phyloP scores from a whole-genome alignment of 2,113 vertebrate species.

The Eublepharis macularius region DNA sequence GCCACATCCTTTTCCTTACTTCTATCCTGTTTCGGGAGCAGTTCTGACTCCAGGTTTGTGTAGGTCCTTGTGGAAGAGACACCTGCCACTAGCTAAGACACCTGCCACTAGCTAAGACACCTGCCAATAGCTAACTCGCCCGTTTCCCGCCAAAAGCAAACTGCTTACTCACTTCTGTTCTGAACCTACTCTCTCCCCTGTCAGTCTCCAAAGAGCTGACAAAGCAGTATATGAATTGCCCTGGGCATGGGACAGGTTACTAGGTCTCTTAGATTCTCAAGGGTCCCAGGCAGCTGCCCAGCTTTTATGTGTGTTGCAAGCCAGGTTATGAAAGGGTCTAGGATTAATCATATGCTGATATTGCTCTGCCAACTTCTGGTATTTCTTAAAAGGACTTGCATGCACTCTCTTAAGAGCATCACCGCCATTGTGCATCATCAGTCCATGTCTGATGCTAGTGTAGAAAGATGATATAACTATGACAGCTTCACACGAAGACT shows the following conservation, averaged over 20 bases:
- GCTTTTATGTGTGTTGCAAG: background rate
- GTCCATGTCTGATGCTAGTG: background rate
- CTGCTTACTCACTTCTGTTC: background rate
- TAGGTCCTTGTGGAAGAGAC: background rate
- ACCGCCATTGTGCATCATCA: background rate
- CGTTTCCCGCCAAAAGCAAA: background rate
- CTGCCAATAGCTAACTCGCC: too few species aligned
- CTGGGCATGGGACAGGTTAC: background rate
- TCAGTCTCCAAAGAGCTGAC: background rate
- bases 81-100: too few species aligned
- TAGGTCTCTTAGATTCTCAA: background rate
- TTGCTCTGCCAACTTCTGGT: background rate
- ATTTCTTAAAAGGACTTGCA: too few species aligned
- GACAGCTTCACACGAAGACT: background rate
- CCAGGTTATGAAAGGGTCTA: background rate
- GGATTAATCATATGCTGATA: background rate
- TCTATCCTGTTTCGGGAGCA: background rate
- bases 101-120: too few species aligned
- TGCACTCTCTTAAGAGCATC: background rate
- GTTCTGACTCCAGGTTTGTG: background rate
- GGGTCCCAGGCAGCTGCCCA: background rate
- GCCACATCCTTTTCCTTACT: background rate
- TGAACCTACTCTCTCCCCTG: background rate
- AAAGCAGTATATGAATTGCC: background rate
- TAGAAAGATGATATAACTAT: background rate